A percentile compares a stretch with the other conserved stretches of the same genome.
Evolutionary conservation across 2,888 invertebrate species (phyloP).

Genomic region (Ischnura elegans): DNA sequence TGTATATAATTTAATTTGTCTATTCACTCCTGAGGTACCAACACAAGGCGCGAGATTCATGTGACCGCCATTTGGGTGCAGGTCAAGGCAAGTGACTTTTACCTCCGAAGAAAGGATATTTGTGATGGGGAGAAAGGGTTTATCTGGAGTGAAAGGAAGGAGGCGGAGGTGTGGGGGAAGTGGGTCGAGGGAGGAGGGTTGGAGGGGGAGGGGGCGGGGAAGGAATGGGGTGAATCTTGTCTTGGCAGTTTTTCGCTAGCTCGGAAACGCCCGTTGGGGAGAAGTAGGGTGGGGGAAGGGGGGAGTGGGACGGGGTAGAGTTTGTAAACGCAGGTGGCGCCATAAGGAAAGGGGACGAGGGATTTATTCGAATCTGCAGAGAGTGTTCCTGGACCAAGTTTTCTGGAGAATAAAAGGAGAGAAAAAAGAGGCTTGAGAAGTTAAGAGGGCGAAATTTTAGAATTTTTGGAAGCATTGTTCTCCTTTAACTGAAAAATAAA

Average conservation of each 20-base stretch:
- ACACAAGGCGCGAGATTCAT: too few species aligned
- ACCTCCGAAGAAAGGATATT: too few species aligned
- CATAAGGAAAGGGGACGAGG: not conserved
- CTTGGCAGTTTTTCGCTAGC: conserved; percentile 3
- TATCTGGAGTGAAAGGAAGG: not conserved
- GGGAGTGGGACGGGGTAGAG: not conserved
- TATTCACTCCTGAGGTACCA: too few species aligned
- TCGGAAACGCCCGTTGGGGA: not conserved
- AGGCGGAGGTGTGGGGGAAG: not conserved
- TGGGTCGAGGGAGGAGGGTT: not conserved
- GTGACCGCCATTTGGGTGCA: too few species aligned
- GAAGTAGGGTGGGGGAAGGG: not conserved
- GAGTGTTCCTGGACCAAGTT: not conserved
- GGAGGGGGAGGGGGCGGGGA: not conserved
- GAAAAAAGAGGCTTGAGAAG: not conserved
- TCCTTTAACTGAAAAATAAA: not conserved
- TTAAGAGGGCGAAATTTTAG: not conserved
- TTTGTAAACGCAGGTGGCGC: not conserved
- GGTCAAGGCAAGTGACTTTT: not conserved
- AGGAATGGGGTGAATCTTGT: not conserved
- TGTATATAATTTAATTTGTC: too few species aligned
- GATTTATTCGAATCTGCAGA: not conserved
- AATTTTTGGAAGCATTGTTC: conserved; percentile 1
- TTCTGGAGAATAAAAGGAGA: not conserved
- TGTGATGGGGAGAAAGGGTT: not conserved